Evolutionary conservation across 2,113 vertebrate species (phyloP).

Genomic region (Calypte anna): DNA sequence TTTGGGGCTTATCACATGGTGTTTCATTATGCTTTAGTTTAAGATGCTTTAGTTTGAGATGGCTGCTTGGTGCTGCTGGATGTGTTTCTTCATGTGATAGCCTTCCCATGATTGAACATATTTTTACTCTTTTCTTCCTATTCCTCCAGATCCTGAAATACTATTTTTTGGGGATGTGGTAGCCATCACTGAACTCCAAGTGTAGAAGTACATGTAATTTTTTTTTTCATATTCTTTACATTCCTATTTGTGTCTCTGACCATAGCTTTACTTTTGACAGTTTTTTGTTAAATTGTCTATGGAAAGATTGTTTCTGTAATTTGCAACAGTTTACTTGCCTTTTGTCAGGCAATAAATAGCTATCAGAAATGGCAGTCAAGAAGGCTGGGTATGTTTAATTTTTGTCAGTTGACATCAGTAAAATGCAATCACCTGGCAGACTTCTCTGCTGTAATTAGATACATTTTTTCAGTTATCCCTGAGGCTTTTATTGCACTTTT

Average conservation of each 20-base stretch:
- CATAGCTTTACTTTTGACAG: not conserved
- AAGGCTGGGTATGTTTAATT: not conserved
- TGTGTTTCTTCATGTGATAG: not conserved
- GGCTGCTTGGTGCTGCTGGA: not conserved
- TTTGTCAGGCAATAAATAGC: not conserved
- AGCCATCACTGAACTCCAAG: not conserved
- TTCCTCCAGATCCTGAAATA: not conserved
- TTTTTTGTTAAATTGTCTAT: not conserved
- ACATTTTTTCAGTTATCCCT: constrained; percentile 12
- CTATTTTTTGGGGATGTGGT: not conserved
- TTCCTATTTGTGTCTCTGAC: not conserved
- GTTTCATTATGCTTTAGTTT: not conserved
- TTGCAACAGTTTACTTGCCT: not conserved
- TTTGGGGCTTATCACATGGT: not conserved
- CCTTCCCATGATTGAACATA: not conserved
- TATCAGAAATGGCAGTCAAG: not conserved
- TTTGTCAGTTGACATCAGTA: constrained; percentile 21
- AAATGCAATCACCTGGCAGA: constrained; percentile 1
- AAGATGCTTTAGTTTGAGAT: not conserved
- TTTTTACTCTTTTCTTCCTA: not conserved
- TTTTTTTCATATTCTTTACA: not conserved
- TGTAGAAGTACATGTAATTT: not conserved
- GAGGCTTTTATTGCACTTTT: not conserved
- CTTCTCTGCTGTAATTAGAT: not conserved
- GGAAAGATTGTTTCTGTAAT: not conserved